phyloP scores from a whole-genome alignment of 2,113 vertebrate species.

The Cettia cetti region DNA sequence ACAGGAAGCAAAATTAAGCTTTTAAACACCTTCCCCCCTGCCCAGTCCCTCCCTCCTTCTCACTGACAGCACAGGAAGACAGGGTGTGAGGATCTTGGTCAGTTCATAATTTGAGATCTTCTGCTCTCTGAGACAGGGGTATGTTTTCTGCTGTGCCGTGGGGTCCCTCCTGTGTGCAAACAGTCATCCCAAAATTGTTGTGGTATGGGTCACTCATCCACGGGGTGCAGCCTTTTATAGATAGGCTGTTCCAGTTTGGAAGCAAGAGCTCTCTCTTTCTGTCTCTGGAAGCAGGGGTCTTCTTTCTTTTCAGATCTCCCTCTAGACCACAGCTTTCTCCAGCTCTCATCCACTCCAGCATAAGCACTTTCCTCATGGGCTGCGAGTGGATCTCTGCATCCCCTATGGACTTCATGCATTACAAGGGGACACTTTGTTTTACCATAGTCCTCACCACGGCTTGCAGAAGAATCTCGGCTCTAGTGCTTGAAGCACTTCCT shows the following conservation, averaged over 20 bases:
- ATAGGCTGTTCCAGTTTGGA: background rate
- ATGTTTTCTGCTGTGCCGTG: background rate
- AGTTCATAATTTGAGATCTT: background rate
- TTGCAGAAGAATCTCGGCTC: background rate
- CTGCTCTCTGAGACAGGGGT: background rate
- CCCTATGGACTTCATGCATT: background rate
- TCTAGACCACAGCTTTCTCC: background rate
- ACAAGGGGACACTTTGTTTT: background rate
- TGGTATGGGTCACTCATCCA: background rate
- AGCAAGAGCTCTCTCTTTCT: background rate
- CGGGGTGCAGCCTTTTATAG: background rate
- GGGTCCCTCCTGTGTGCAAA: background rate
- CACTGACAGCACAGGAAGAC: fast-evolving
- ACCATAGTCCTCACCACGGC: background rate
- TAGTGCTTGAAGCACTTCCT: background rate
- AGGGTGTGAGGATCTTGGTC: background rate
- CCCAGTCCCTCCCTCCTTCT: background rate
- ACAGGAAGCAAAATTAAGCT: background rate
- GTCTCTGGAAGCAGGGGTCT: background rate
- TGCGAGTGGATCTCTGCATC: background rate
- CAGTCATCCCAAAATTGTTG: background rate
- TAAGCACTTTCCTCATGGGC: background rate
- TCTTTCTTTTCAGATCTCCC: background rate
- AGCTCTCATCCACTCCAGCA: fast-evolving
- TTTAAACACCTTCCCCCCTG: no score